These are phyloP conservation scores for Limnothrissa miodon DNA, from an alignment of 2,113 vertebrate species.

Conservation along the genomic window DNA sequence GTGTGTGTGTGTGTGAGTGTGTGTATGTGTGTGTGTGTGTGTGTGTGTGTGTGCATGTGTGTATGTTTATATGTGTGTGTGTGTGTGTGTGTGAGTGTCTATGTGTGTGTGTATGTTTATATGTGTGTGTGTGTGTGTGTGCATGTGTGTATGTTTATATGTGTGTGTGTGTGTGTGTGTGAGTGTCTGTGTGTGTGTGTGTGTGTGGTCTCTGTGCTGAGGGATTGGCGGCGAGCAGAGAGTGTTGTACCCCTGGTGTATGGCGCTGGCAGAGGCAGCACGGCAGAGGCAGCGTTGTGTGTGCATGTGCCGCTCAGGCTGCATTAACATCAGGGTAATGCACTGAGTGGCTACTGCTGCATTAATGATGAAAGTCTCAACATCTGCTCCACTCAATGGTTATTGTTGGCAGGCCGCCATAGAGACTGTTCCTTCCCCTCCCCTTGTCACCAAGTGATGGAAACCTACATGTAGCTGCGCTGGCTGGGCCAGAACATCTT, in stretches of 20 bases:
- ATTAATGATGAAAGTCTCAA: constrained; percentile 71
- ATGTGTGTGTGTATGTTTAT: background rate
- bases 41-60: background rate
- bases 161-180: background rate
- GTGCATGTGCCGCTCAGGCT: constrained; percentile 58
- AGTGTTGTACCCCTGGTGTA: constrained; percentile 30
- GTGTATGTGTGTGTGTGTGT: constrained; percentile 2
- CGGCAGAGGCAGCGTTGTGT: constrained; percentile 39
- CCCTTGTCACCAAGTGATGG: background rate
- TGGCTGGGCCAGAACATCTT: background rate
- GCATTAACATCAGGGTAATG: constrained; percentile 66
- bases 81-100: constrained; percentile 9
- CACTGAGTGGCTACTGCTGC: constrained; percentile 59
- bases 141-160: background rate
- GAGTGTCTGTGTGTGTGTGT: background rate
- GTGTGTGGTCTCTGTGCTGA: background rate
- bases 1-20: background rate
- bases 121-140: constrained; percentile 5
- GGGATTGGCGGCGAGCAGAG: background rate
- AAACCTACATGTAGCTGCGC: too few relatives aligned
- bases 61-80: background rate
- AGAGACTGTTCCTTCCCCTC: background rate
- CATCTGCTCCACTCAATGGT: constrained; percentile 28
- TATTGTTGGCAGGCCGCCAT: background rate
- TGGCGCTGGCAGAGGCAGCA: constrained; percentile 41